Conservation (phyloP, 2,888 invertebrate genomes). For the Portevinia maculata region DNA sequence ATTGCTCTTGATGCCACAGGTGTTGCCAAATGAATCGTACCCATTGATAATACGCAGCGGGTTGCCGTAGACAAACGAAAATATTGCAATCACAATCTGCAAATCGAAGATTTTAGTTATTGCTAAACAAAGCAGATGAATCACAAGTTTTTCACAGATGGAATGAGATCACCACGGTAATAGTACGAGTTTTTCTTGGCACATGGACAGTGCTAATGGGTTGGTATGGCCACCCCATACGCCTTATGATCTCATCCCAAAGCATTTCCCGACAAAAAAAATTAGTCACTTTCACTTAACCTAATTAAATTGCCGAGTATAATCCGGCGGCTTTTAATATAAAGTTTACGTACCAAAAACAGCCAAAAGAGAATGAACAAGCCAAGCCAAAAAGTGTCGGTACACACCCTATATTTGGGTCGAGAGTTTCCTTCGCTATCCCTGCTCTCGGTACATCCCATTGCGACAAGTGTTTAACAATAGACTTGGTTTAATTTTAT, state of each 20-base stretch:
- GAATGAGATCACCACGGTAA: slow-evolving; percentile 60
- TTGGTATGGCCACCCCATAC: slow-evolving; percentile 19
- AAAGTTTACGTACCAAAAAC: slow-evolving; percentile 87
- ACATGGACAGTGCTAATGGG: slow-evolving; percentile 17
- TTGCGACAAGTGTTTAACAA: slow-evolving; percentile 77
- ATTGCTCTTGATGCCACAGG: slow-evolving; percentile 93
- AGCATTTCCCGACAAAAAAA: slow-evolving; percentile 27
- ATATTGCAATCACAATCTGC: slow-evolving; percentile 92
- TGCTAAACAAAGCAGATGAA: slow-evolving; percentile 29
- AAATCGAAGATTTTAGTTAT: slow-evolving; percentile 76
- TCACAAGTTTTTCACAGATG: slow-evolving; percentile 10
- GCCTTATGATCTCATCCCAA: slow-evolving; percentile 38
- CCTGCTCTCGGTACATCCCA: slow-evolving; percentile 88
- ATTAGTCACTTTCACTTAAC: slow-evolving; percentile 51
- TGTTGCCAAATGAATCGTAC: slow-evolving; percentile 97
- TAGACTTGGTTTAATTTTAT: slow-evolving; percentile 4
- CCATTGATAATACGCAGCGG: slow-evolving; percentile 94
- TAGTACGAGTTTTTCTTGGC: slow-evolving; percentile 8
- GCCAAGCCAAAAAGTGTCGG: slow-evolving; percentile 92
- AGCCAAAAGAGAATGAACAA: slow-evolving; percentile 92
- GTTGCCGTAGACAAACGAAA: slow-evolving; percentile 94
- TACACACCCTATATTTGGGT: slow-evolving; percentile 89
- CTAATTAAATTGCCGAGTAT: slow-evolving; percentile 36
- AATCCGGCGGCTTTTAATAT: slow-evolving; percentile 21
- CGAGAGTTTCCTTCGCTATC: slow-evolving; percentile 82